phyloP scores from a whole-genome alignment of 37 sponge, comb jelly and placozoan genomes.

The Bolinopsis microptera region DNA sequence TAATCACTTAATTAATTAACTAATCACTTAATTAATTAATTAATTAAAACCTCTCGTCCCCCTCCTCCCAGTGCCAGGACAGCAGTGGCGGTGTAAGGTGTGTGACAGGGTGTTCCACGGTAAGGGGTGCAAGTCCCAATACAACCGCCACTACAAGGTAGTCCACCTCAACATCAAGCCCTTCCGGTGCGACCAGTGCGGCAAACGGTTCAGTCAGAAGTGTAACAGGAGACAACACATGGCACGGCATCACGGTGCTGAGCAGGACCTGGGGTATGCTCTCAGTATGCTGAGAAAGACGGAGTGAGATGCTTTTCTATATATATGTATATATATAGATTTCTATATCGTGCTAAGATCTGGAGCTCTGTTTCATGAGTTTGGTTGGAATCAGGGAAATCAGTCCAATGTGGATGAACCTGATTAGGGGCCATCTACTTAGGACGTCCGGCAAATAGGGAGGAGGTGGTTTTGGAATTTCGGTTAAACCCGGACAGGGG shows the following conservation, averaged over 20 bases:
- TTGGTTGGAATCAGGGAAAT: no score
- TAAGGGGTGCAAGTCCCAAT: slow-evolving; percentile 18
- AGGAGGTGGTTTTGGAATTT: no score
- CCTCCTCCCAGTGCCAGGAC: background rate
- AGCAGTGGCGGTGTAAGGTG: slow-evolving; percentile 1
- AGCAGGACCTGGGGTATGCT: background rate
- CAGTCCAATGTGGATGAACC: no score
- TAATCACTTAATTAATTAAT: no score
- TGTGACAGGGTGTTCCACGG: slow-evolving; percentile 46
- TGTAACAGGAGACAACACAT: slow-evolving; percentile 25
- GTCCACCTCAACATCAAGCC: slow-evolving; percentile 57
- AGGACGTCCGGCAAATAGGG: no score
- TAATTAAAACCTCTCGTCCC: no score
- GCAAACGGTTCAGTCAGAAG: slow-evolving; percentile 53
- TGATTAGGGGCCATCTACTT: no score
- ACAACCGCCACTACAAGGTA: slow-evolving; percentile 40
- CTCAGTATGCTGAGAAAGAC: background rate
- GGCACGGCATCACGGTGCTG: background rate
- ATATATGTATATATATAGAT: no score
- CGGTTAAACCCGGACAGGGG: no score
- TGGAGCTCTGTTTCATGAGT: no score
- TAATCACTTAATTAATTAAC: no score
- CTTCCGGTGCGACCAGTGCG: slow-evolving; percentile 39
- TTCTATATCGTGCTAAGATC: no score
- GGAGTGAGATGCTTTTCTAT: background rate